A percentile compares a stretch with the other conserved stretches of the same genome.
These are phyloP conservation scores for Drosophila chauvacae DNA, from an alignment of 1,140 invertebrate species.

Conservation along the genomic window DNA sequence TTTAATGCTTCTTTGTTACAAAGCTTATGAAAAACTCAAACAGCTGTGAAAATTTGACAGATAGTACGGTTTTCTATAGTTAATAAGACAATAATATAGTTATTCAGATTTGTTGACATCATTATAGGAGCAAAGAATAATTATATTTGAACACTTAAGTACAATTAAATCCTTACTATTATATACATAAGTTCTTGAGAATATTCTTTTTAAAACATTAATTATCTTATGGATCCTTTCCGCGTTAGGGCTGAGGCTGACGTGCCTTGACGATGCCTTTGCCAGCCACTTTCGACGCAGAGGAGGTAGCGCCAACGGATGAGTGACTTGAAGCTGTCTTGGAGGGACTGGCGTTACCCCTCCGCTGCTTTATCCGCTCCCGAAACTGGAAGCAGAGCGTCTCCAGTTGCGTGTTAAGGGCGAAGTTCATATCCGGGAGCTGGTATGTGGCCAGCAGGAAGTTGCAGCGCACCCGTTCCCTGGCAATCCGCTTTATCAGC, in stretches of 20 bases:
- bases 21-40: not conserved
- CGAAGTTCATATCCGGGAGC: constrained; percentile 66
- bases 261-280: constrained; percentile 14
- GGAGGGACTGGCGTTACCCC: not conserved
- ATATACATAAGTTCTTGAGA: not conserved
- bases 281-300: not conserved
- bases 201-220: not conserved
- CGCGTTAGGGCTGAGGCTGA: not conserved
- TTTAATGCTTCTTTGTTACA: not conserved
- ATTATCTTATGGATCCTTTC: not conserved
- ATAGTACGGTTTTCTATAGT: not conserved
- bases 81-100: not conserved
- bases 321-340: not conserved
- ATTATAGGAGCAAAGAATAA: not conserved
- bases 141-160: not conserved
- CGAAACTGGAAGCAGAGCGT: constrained; percentile 36
- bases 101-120: not conserved
- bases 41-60: not conserved
- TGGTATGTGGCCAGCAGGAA: constrained; percentile 70
- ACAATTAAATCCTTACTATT: not conserved
- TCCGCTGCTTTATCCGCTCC: constrained; percentile 48
- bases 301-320: not conserved
- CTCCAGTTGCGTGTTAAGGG: constrained; percentile 38
- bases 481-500: constrained; percentile 51
- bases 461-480: constrained; percentile 65